phyloP scores from a whole-genome alignment of 2,113 vertebrate species.

The Rhea americana region DNA sequence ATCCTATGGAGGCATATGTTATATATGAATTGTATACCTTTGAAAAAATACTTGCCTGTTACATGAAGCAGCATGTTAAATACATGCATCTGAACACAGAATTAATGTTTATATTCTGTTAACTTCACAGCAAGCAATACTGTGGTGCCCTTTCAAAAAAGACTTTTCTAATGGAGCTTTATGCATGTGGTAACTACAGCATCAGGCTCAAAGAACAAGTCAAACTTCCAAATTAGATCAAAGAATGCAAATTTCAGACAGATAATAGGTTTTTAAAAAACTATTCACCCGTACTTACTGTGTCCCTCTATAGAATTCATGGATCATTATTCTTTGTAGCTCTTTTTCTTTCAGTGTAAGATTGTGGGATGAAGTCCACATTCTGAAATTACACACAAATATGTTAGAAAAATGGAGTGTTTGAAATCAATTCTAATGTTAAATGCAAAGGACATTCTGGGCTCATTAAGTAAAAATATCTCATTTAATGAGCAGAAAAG shows the following conservation, averaged over 20 bases:
- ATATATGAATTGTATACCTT: neutral
- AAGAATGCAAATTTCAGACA: neutral
- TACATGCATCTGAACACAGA: neutral
- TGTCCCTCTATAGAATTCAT: conserved; percentile 36
- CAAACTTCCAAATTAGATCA: conserved; percentile 30
- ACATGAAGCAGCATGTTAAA: neutral
- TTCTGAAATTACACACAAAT: conserved; percentile 66
- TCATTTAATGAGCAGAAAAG: conserved; percentile 84
- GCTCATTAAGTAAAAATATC: conserved; percentile 85
- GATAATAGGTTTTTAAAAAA: neutral
- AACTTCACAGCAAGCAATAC: neutral
- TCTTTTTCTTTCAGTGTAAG: conserved; percentile 51
- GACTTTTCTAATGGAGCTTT: neutral
- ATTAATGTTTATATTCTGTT: neutral
- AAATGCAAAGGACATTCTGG: conserved; percentile 77
- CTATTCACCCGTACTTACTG: conserved; percentile 42
- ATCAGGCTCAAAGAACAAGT: neutral
- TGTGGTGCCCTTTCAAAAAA: neutral
- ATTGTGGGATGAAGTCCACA: conserved; percentile 53
- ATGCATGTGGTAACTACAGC: neutral
- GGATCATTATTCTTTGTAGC: conserved; percentile 68
- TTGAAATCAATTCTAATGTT: conserved; percentile 79
- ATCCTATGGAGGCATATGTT: neutral
- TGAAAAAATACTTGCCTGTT: neutral
- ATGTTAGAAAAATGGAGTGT: conserved; percentile 73